A percentile compares a stretch with the other conserved stretches of the same genome.
Evolutionary conservation across 1,140 invertebrate genomes (phyloP).

Genomic region (Eumeta japonica): DNA sequence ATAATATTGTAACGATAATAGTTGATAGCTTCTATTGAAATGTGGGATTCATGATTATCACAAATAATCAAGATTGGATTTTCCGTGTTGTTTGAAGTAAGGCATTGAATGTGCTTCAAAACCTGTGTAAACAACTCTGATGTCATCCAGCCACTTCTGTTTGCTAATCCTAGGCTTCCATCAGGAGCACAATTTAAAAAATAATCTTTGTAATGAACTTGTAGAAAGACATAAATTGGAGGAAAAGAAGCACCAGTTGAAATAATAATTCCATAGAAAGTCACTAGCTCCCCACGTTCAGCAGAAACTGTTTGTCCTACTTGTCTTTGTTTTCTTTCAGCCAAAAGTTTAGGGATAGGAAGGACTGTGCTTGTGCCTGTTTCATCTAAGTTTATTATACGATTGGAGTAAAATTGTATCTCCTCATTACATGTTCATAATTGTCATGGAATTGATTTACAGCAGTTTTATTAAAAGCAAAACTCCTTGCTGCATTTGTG

Average conservation of each 20-base stretch:
- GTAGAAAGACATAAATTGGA: conserved; percentile 32
- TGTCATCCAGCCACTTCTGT: conserved; percentile 54
- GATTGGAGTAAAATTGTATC: conserved; percentile 25
- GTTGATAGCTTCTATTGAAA: conserved; percentile 21
- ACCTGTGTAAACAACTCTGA: conserved; percentile 36
- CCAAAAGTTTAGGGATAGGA: conserved; percentile 24
- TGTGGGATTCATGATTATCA: conserved; percentile 41
- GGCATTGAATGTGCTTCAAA: conserved; percentile 32
- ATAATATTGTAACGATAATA: conserved; percentile 21
- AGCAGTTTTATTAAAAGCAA: conserved; percentile 32
- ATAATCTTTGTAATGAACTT: conserved; percentile 24
- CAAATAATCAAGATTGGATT: conserved; percentile 33
- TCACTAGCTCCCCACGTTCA: too few species aligned
- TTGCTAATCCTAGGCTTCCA: conserved; percentile 39
- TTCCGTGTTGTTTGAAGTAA: conserved; percentile 25
- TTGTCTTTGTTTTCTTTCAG: conserved; percentile 31
- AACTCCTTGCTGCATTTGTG: conserved; percentile 36
- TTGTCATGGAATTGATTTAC: conserved; percentile 19
- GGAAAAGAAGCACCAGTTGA: conserved; percentile 34
- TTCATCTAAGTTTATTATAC: conserved; percentile 53
- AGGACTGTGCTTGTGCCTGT: conserved; percentile 42
- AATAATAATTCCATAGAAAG: too few species aligned
- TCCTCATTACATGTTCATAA: conserved; percentile 6
- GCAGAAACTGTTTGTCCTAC: conserved; percentile 34
- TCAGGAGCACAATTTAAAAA: conserved; percentile 35